Conservation (phyloP, 1,140 invertebrate genomes). For the Cyclina sinensis region DNA sequence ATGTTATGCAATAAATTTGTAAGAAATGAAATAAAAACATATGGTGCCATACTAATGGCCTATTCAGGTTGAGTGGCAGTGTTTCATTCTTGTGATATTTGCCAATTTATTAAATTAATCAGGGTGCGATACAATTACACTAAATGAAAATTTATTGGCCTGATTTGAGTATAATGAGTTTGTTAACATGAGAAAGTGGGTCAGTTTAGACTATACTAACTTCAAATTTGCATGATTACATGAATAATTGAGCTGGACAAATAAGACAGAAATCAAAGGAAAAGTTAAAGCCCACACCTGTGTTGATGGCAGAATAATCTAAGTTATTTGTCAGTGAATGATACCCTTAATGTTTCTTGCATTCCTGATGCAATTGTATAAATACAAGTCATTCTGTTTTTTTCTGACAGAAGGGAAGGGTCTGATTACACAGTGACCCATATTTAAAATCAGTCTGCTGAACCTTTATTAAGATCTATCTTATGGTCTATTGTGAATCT, state of each 20-base stretch:
- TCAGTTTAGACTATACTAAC: not conserved
- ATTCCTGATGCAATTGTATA: too few species aligned
- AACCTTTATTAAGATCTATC: too few species aligned
- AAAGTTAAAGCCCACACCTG: not conserved
- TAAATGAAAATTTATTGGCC: not conserved
- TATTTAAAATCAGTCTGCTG: too few species aligned
- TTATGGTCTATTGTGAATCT: too few species aligned
- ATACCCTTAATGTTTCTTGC: too few species aligned
- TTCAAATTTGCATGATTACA: constrained; percentile 7
- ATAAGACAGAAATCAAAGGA: not conserved
- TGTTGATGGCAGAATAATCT: not conserved
- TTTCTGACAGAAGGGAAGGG: too few species aligned
- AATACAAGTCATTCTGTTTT: too few species aligned
- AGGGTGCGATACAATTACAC: not conserved
- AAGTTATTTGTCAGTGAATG: not conserved
- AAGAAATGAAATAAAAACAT: too few species aligned
- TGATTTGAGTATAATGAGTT: not conserved
- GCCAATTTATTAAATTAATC: not conserved
- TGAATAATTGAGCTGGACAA: not conserved
- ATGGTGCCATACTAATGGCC: not conserved
- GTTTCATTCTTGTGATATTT: not conserved
- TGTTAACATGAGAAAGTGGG: not conserved
- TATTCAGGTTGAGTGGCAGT: not conserved
- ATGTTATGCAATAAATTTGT: too few species aligned
- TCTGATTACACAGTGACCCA: too few species aligned